Evolutionary conservation across 2,113 vertebrate genomes (phyloP).

Genomic region (Brachirus orientalis): DNA sequence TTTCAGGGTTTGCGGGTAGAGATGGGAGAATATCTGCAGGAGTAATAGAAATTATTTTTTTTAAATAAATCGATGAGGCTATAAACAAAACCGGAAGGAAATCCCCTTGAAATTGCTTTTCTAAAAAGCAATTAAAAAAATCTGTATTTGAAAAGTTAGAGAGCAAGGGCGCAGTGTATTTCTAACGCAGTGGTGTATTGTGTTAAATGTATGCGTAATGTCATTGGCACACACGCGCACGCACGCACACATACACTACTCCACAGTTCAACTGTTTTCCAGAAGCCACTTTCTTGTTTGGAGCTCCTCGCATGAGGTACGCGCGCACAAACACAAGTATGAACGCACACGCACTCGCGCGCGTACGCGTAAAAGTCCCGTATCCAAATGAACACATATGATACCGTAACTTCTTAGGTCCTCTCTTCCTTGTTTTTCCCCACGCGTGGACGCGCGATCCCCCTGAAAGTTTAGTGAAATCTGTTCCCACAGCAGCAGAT

Average conservation of each 20-base stretch:
- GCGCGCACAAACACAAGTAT: slow-evolving; percentile 12
- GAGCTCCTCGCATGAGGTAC: slow-evolving; percentile 2
- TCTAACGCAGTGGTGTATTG: background rate
- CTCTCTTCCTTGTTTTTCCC: background rate
- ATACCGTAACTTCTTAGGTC: slow-evolving; percentile 28
- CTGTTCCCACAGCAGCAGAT: slow-evolving; percentile 13
- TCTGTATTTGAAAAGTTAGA: slow-evolving; percentile 21
- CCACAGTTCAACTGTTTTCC: slow-evolving; percentile 44
- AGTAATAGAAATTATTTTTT: background rate
- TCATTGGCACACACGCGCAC: slow-evolving; percentile 27
- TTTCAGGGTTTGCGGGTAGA: background rate
- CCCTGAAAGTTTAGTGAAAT: slow-evolving; percentile 53
- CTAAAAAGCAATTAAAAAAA: background rate
- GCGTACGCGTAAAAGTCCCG: slow-evolving; percentile 22
- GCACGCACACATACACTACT: background rate
- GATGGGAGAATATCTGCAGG: background rate
- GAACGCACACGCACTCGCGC: slow-evolving; percentile 9
- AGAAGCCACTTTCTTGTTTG: slow-evolving; percentile 41
- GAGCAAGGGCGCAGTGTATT: background rate
- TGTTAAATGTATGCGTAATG: slow-evolving; percentile 29
- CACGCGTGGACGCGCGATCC: slow-evolving; percentile 38
- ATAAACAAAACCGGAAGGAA: background rate
- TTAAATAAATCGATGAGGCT: background rate
- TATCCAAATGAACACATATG: slow-evolving; percentile 37
- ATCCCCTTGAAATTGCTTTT: background rate